Evolutionary conservation across 2,888 invertebrate species (phyloP).

Genomic region (Diplazon laetatorius): DNA sequence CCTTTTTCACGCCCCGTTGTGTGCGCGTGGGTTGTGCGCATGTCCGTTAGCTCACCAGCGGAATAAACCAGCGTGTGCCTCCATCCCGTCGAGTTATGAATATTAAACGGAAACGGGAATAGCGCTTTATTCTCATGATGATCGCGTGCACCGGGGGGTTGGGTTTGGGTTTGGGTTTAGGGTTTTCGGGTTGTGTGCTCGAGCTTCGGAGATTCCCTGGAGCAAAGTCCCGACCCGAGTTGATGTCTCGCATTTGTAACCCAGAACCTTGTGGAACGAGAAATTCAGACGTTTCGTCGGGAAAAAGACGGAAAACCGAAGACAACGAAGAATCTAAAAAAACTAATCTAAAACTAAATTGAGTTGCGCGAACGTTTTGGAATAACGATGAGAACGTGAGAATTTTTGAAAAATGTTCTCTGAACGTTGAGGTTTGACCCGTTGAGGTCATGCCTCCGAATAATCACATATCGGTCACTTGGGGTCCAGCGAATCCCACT

Average conservation of each 20-base stretch:
- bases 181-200: constrained; percentile 21
- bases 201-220: constrained; percentile 64
- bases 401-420: no score
- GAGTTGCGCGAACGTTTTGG: constrained; percentile 20
- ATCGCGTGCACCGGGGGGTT: constrained; percentile 58
- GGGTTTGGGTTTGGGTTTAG: constrained; percentile 30
- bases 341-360: constrained; percentile 29
- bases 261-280: constrained; percentile 29
- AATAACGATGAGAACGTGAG: constrained; percentile 26
- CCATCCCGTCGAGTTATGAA: constrained; percentile 69
- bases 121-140: constrained; percentile 69
- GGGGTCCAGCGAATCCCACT: no score
- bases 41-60: constrained; percentile 30
- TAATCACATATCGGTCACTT: no score
- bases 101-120: constrained; percentile 69
- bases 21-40: constrained; percentile 13
- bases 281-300: constrained; percentile 46
- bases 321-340: no score
- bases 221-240: constrained; percentile 66
- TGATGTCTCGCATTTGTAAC: constrained; percentile 67
- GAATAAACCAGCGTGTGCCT: constrained; percentile 36
- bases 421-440: no score
- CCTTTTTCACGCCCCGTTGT: constrained; percentile 10
- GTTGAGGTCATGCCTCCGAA: no score
- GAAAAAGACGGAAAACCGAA: no score